These are phyloP conservation scores for Liodrosophila aerea DNA, from an alignment of 2,888 invertebrate genomes.

Conservation along the genomic window DNA sequence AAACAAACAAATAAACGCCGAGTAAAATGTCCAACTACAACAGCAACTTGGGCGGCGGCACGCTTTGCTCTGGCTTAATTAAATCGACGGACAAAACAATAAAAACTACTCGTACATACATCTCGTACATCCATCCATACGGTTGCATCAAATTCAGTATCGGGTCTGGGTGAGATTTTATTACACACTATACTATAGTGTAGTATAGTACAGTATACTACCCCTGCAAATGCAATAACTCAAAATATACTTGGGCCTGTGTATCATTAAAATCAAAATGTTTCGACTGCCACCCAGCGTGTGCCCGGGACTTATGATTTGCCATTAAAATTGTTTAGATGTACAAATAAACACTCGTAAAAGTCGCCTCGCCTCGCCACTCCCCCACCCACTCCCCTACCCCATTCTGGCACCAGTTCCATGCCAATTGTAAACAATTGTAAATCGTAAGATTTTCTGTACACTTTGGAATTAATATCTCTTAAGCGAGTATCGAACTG, in stretches of 20 bases:
- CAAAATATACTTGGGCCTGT: constrained; percentile 68
- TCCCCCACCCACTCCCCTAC: too few relatives aligned
- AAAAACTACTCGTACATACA: constrained; percentile 44
- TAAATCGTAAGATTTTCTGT: neutral
- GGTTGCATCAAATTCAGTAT: constrained; percentile 25
- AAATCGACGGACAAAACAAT: constrained; percentile 70
- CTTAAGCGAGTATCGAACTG: neutral
- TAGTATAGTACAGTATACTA: constrained; percentile 1
- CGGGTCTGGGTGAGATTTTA: constrained; percentile 53
- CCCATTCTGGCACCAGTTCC: constrained; percentile 1
- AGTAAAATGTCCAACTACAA: constrained; percentile 65
- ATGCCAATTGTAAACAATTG: constrained; percentile 12
- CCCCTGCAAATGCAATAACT: constrained; percentile 64
- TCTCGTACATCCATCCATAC: constrained; percentile 1
- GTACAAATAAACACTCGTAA: constrained; percentile 73
- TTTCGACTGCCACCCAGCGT: constrained; percentile 59
- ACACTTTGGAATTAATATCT: too few relatives aligned
- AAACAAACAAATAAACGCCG: constrained; percentile 74
- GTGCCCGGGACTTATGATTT: constrained; percentile 40
- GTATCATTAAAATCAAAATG: constrained; percentile 74
- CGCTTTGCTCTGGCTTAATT: constrained; percentile 71
- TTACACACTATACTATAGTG: constrained; percentile 45
- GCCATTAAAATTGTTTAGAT: constrained; percentile 72
- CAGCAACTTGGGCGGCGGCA: constrained; percentile 61
- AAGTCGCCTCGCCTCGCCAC: constrained; percentile 24